Evolutionary conservation across 1,140 invertebrate species (phyloP), one percentile per base, ranked within the genome.

Genomic region (Drosophila mauritiana): DNA sequence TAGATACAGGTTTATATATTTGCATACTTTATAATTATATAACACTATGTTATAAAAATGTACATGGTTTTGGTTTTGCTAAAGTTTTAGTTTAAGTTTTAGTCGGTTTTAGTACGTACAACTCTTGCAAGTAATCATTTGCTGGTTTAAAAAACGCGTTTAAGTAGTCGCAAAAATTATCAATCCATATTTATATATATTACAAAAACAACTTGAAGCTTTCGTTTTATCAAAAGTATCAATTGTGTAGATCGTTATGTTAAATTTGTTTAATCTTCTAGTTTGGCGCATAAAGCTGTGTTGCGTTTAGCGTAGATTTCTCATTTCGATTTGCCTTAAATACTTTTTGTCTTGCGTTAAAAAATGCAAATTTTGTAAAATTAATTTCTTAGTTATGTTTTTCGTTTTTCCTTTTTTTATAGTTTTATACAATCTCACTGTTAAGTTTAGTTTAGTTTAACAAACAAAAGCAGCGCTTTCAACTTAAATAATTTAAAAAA

Each of bases 201-300:
- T 86, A 86, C 83, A 88, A 86, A 85, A 86, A 83, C 83, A 86
- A 83, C 70, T 77, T 61, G 49, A 70, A 74, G 73, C 65, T 65
- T 70, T 45, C 51, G 57, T 45, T 70, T 63, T 69, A 79, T 70
- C 57, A 63, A 68, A 78, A 74, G 54, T 58, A 74, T 72, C 73
- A 64, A 75, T 48, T 73, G 62, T 73, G 36, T 64, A 59, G 55
- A 68, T 75, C 39, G 37, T 68, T 86, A 57, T 69, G 54, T 84
- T 81, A 73, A 80, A 77, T 55, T 74, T 81, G 61, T 86, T 89
- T 84, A 89, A 89, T 84, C 54, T 84, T 89, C 84, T 89, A 89
- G 85, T 89, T 89, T 89, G 84, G 84, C 84, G 84, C 84, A 57
- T 89, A 89, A 89, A 89, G 85, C 85, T 89, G 84, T 88, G 79